phyloP scores from a whole-genome alignment of 1,140 invertebrate species.

The Drosophila arizonae region DNA sequence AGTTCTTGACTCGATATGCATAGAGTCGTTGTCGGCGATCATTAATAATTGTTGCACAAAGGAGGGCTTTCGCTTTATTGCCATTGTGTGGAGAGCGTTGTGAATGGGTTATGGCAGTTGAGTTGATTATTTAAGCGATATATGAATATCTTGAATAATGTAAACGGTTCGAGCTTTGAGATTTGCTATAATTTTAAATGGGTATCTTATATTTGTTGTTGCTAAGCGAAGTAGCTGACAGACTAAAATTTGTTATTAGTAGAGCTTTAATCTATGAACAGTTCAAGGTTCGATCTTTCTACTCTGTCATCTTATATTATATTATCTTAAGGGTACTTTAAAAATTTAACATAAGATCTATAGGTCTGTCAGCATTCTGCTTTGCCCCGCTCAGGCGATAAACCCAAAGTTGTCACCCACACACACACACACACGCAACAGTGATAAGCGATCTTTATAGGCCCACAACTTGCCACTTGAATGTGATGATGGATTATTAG shows the following conservation, averaged over 20 bases:
- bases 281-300: too few species aligned
- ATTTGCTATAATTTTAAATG: too few species aligned
- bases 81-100: slow-evolving; percentile 2
- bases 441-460: slow-evolving; percentile 50
- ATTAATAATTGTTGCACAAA: slow-evolving; percentile 68
- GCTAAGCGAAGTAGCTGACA: too few species aligned
- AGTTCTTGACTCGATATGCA: slow-evolving; percentile 67
- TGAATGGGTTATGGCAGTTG: neutral
- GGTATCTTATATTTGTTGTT: too few species aligned
- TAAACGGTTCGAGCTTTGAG: neutral
- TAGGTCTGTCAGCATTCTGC: too few species aligned
- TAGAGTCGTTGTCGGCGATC: slow-evolving; percentile 54
- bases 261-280: too few species aligned
- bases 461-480: slow-evolving; percentile 55
- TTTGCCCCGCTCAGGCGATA: too few species aligned
- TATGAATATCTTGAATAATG: slow-evolving; percentile 5
- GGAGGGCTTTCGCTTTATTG: neutral
- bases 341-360: too few species aligned
- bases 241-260: too few species aligned
- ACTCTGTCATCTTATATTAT: too few species aligned
- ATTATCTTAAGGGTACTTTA: too few species aligned
- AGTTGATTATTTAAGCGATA: slow-evolving; percentile 5
- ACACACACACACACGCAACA: neutral
- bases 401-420: neutral
- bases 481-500: slow-evolving; percentile 73